Evolutionary conservation across 1,140 invertebrate species (phyloP), one percentile per base, ranked within the genome.

Genomic region (Drosophila elegans): DNA sequence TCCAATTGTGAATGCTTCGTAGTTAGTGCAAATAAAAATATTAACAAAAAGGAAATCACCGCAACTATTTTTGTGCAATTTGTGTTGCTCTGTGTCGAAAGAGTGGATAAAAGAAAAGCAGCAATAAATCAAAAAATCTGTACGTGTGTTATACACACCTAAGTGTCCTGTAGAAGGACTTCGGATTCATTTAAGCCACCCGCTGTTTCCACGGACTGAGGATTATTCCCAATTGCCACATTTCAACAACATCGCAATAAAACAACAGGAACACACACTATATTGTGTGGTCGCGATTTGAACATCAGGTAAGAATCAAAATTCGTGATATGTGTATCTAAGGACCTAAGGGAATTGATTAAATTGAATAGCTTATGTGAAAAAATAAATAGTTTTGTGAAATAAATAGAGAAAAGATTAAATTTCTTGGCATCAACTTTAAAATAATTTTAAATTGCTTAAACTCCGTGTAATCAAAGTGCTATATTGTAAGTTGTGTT

Each of bases 91-190:
- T 49, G 55, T 52, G 67, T 39, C 45, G 27, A 27, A 52, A 36
- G 61, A 66, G 52, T 54, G 41, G 7, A 48, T 38, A 41, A 39
- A 54, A 42, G 12, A 46, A 64, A 49, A 66, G 59, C 44, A 16
- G 60, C 36, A 69, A 60, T 52, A 78, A 67, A 76, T 72, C 42
- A 38, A 39, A 51, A 78, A 78, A 68, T 78, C 61, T 86, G 75
- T 89, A 66, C 59, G 71, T 48, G 56, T 73, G 71, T 57, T 88
- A 88, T 88, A 88, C 84, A 88, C 76, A 88, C 83, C 76, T 72
- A 60, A 66, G 69, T 86, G 74, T 80, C 79, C 83, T 86, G 75
- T 62, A 79, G 82, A 60, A 34, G 66, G 75, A 79, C 66, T 38
- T 74, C 59, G 74, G 9, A 66, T 39, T 57, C 46, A 48, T 48